Evolutionary conservation across 2,888 invertebrate species (phyloP).

Genomic region (Lycophotia porphyrea): DNA sequence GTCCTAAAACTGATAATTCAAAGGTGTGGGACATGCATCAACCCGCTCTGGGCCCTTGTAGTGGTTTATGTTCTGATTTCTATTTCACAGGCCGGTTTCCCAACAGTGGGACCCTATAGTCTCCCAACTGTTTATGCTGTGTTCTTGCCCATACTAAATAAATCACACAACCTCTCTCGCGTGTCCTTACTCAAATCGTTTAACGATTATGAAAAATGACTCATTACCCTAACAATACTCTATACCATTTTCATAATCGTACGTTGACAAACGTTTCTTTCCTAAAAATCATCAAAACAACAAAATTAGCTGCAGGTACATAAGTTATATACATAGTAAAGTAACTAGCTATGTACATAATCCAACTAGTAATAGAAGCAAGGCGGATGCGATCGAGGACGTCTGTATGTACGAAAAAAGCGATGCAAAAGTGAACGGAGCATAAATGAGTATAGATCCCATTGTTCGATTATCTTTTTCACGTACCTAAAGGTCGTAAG

Average conservation of each 20-base stretch:
- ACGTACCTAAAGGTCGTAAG: conserved; percentile 71
- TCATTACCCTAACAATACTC: background rate
- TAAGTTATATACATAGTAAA: conserved; percentile 16
- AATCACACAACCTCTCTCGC: background rate
- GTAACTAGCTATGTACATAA: conserved; percentile 40
- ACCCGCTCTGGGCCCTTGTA: background rate
- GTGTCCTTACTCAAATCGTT: background rate
- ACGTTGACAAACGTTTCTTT: background rate
- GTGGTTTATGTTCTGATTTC: background rate
- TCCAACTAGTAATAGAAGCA: conserved; percentile 57
- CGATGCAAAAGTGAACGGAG: conserved; percentile 77
- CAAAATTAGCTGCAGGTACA: conserved; percentile 11
- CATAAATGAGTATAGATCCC: conserved; percentile 70
- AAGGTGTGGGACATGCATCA: background rate
- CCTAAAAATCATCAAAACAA: background rate
- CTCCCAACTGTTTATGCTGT: background rate
- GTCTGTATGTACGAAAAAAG: conserved; percentile 72
- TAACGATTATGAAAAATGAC: background rate
- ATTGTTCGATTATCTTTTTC: conserved; percentile 74
- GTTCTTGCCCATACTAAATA: background rate
- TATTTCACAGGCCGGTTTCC: background rate
- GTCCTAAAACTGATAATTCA: background rate
- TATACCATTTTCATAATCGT: background rate
- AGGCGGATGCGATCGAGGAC: conserved; percentile 79
- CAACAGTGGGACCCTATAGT: background rate